Evolutionary conservation across 2,113 vertebrate genomes (phyloP), one percentile per base, ranked within the genome.

Genomic region (Xiphophorus hellerii): DNA sequence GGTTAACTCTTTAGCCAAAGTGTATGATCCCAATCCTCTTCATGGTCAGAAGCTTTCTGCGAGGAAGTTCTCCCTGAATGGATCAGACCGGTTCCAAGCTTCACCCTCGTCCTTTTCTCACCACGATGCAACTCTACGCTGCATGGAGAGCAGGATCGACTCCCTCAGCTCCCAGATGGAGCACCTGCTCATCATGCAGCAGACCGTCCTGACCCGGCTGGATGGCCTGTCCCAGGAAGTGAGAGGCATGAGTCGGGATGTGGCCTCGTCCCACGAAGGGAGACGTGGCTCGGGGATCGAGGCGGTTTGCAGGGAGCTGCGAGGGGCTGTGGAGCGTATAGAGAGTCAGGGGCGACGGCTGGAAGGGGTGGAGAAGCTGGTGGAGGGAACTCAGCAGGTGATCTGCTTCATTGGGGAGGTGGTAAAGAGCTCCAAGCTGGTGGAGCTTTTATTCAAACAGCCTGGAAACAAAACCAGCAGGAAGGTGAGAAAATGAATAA

Each of bases 1-100:
- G 62, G 95, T 96, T 71, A 96, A 94, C 88, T 96, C 93, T 80
- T 84, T 96, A 77, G 96, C 95, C 87, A 96, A 95, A 89, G 93
- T 94, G 66, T 95, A 96, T 0, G 92, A 96, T 84, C 93, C 91
- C 27, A 95, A 95, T 0, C 80, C 92, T 80, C 93, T 96, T 66
- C 94, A 93, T 13, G 93, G 73, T 74, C 94, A 94, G 68, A 91
- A 93, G 77, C 89, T 92, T 27, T 81, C 64, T 15, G 93, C 92
- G 14, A 70, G 85, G 62, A 91, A 90, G 80, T 66, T 83, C 74
- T 92, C 86, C 5, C 77, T 85, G 1, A 89, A 66, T 67, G 87
- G 78, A 71, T 81, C 77, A 9, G 87, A 89, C 37, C 90, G 83
- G 37, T 71, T 65, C 27, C 81, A 74, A 48, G 73, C 71, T 69